These are phyloP conservation scores for Balearica regulorum DNA, from an alignment of 2,797 vertebrate species.

Conservation along the genomic window DNA sequence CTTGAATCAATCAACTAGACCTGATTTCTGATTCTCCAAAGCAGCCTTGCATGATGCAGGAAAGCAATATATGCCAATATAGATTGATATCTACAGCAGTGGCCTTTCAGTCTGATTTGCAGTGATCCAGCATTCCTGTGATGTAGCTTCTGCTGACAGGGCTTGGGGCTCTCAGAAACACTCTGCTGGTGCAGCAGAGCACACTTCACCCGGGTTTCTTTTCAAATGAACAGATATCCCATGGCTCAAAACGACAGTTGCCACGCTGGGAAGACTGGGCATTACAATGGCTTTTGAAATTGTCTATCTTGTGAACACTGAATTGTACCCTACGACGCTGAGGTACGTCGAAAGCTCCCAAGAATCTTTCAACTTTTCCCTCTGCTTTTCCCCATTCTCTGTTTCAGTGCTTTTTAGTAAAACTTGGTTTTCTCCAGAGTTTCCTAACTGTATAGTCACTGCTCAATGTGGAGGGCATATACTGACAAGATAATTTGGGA, in stretches of 20 bases:
- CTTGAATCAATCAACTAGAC: neutral
- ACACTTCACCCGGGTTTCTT: neutral
- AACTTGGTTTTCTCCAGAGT: neutral
- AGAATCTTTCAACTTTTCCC: neutral
- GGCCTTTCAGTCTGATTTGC: neutral
- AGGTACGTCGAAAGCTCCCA: slow-evolving; percentile 71
- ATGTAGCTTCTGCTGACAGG: neutral
- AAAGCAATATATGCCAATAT: neutral
- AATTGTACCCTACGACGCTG: slow-evolving; percentile 88
- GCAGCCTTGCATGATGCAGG: neutral
- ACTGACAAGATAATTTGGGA: neutral
- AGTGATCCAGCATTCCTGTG: neutral
- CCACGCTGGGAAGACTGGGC: slow-evolving; percentile 87
- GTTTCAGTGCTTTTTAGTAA: neutral
- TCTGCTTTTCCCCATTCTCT: neutral
- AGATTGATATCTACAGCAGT: neutral
- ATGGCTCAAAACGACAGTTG: slow-evolving; percentile 87
- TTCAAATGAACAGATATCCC: slow-evolving; percentile 75
- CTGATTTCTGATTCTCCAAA: neutral
- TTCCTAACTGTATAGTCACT: neutral
- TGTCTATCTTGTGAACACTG: slow-evolving; percentile 82
- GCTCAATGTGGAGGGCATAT: neutral
- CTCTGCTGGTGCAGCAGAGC: neutral
- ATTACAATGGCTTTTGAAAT: slow-evolving; percentile 96
- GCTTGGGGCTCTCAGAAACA: neutral